Percentiles rank a stretch among this genome's conserved stretches.
phyloP scores from a whole-genome alignment of 2,113 vertebrate species.

The Microcebus ravelobensis region DNA sequence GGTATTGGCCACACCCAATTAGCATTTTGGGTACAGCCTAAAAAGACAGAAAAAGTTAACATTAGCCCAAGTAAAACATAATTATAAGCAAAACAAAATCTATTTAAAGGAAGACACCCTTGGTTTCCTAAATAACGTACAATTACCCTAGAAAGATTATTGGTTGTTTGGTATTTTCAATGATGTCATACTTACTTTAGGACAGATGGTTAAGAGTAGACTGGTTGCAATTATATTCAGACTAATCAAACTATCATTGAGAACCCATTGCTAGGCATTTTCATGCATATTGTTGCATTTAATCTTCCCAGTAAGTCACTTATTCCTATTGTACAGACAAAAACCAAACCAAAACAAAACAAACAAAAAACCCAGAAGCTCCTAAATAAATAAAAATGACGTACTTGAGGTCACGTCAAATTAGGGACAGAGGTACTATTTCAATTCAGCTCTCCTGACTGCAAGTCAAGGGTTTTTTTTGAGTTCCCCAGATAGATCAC shows the following conservation, averaged over 20 bases:
- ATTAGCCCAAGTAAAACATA: neutral
- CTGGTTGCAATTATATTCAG: neutral
- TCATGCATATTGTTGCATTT: neutral
- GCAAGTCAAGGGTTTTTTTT: neutral
- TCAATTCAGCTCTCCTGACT: neutral
- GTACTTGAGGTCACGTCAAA: neutral
- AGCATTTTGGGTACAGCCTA: neutral
- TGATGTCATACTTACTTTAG: neutral
- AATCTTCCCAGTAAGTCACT: neutral
- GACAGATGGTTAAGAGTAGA: neutral
- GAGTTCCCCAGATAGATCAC: neutral
- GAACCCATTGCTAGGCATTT: neutral
- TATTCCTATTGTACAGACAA: neutral
- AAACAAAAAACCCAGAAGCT: neutral
- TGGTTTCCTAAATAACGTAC: neutral
- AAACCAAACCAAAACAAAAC: neutral
- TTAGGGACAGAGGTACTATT: neutral
- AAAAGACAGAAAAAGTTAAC: neutral
- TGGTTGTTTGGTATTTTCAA: neutral
- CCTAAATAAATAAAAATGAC: neutral
- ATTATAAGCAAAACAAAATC: neutral
- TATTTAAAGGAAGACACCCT: neutral
- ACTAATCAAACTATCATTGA: neutral
- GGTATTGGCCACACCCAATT: neutral
- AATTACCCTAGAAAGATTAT: neutral